phyloP scores from a whole-genome alignment of 2,888 invertebrate species.

The Agrotis ipsilon region DNA sequence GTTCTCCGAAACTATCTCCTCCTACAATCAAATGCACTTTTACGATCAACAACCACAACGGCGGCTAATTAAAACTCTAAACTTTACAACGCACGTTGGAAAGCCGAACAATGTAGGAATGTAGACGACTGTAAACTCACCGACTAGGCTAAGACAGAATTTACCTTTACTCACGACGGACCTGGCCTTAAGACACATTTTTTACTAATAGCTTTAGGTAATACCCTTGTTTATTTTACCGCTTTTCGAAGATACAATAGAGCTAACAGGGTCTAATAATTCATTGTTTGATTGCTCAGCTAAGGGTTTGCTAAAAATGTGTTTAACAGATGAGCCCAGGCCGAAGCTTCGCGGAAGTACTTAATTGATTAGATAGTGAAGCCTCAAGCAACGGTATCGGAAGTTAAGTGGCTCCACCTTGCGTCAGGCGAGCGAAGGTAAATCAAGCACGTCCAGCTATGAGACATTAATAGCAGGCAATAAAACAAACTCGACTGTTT shows the following conservation, averaged over 20 bases:
- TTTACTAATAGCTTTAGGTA: constrained; percentile 40
- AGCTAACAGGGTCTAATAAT: constrained; percentile 29
- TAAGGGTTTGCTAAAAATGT: constrained; percentile 43
- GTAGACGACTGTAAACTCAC: constrained; percentile 55
- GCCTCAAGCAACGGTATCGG: constrained; percentile 68
- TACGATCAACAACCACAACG: constrained; percentile 81
- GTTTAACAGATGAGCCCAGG: constrained; percentile 62
- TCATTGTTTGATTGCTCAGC: constrained; percentile 55
- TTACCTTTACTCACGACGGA: no score
- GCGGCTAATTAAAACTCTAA: constrained; percentile 79
- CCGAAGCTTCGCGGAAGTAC: constrained; percentile 66
- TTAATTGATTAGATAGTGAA: constrained; percentile 72
- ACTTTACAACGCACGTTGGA: constrained; percentile 73
- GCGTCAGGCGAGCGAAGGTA: constrained; percentile 74
- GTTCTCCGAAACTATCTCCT: constrained; percentile 74
- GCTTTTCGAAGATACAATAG: constrained; percentile 27
- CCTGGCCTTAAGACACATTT: no score
- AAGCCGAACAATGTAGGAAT: constrained; percentile 70
- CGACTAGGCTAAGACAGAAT: constrained; percentile 57
- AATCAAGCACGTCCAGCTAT: constrained; percentile 80
- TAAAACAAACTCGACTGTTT: constrained; percentile 86
- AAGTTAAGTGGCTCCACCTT: constrained; percentile 68
- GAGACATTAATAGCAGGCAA: constrained; percentile 83
- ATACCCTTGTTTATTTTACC: constrained; percentile 27
- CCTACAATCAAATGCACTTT: constrained; percentile 80